phyloP scores from a whole-genome alignment of 2,113 vertebrate species.

The Xiphophorus hellerii region DNA sequence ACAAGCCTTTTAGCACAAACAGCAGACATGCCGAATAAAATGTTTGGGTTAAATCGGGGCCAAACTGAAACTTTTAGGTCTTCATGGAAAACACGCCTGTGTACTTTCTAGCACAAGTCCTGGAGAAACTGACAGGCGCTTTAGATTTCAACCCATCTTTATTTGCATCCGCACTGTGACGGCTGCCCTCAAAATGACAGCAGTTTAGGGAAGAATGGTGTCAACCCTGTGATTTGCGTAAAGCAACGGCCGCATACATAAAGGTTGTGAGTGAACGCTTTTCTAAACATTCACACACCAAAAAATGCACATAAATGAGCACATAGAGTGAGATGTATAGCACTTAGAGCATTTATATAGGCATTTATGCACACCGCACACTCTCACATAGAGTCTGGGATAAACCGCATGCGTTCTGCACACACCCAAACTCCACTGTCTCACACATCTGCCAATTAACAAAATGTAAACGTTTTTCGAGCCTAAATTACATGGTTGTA shows the following conservation, averaged over 20 bases:
- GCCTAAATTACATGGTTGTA: slow-evolving; percentile 54
- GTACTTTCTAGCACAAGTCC: no score
- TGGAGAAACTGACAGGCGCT: neutral
- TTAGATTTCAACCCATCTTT: neutral
- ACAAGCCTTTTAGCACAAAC: no score
- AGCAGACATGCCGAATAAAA: no score
- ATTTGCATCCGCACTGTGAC: neutral
- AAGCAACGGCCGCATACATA: slow-evolving; percentile 9
- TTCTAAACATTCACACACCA: slow-evolving; percentile 25
- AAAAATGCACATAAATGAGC: slow-evolving; percentile 20
- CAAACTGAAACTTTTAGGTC: no score
- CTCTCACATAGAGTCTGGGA: slow-evolving; percentile 31
- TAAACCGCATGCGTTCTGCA: slow-evolving; percentile 16
- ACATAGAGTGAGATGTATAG: slow-evolving; percentile 9
- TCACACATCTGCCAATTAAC: slow-evolving; percentile 34
- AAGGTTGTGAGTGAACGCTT: slow-evolving; percentile 4
- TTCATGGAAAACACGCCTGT: no score
- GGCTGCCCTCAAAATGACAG: neutral
- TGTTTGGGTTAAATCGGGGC: no score
- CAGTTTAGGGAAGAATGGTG: slow-evolving; percentile 11
- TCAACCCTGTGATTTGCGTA: slow-evolving; percentile 37
- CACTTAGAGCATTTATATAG: slow-evolving; percentile 12
- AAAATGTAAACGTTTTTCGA: slow-evolving; percentile 51
- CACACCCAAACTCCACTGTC: slow-evolving; percentile 30
- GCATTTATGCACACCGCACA: slow-evolving; percentile 21